Base-by-base conservation (phyloP, 2,113 vertebrate genomes). In the Brachionichthys hirsutus region DNA sequence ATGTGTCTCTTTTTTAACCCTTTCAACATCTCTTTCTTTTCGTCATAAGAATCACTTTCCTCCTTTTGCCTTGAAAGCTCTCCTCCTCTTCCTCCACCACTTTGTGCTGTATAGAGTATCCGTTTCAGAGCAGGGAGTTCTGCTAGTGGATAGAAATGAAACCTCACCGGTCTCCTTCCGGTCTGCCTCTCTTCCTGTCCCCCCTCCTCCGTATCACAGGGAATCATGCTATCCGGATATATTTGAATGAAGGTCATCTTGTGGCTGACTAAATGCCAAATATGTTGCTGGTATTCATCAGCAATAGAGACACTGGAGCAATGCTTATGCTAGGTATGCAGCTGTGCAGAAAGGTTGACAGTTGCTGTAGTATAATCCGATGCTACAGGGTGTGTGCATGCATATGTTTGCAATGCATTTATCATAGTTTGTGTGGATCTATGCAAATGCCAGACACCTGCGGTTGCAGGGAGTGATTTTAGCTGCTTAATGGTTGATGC, bases 221-320 rank as follows among this genome's bases (percentile, higher is more conserved):
- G 67, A 75, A 68, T 52, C 70, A 62, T 70, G 62, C 66, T 69
- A 68, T 79, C 61, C 73, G 53, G 66, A 63, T 76, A 46, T 62
- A 73, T 59, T 58, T 69, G 70, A 71, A 79, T 77, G 78, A 86
- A 87, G 85, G 87, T 89, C 83, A 87, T 77, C 57, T 55, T 64
- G 45, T 49, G 10, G 42, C 74, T 81, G 73, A 82, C 49, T 73
- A 64, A 64, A 54, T 75, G 78, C 77, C 82, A 81, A 78, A 82
- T 45, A 42, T 40, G 52, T 58, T 59, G 64, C 48, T 61, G 24
- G 51, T 79, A 70, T 57, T 77, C 63, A 35, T 76, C 70, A 62
- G 64, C 69, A 75, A 74, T 63, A 70, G 67, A 85, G 80, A 81
- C 49, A 80, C 9, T 10, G 43, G 44, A 56, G 35, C 45, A 48